phyloP scores from a whole-genome alignment of 2,113 vertebrate species.

The rabbit (Oryctolagus cuniculus) region DNA sequence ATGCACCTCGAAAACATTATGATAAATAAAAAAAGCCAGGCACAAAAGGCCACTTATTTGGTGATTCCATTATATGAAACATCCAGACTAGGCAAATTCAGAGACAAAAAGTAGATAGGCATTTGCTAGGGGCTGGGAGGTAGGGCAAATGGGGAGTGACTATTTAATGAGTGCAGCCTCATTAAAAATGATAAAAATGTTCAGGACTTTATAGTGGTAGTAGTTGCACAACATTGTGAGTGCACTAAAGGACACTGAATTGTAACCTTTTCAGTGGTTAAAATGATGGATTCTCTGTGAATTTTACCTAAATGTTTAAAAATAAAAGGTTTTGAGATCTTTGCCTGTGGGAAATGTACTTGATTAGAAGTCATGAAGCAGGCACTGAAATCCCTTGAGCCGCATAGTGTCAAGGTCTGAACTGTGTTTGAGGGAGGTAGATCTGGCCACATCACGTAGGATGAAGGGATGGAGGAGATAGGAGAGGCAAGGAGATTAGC shows the following conservation, averaged over 20 bases:
- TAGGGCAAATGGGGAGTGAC: not conserved
- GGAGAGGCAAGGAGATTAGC: not conserved
- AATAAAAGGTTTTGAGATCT: not conserved
- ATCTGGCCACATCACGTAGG: not conserved
- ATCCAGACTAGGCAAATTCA: not conserved
- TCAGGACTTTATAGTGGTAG: not conserved
- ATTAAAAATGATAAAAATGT: slow-evolving; percentile 1
- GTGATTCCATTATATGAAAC: not conserved
- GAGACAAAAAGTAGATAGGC: not conserved
- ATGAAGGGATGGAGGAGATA: not conserved
- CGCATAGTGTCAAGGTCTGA: not conserved
- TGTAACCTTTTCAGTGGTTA: not conserved
- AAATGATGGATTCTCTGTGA: slow-evolving; percentile 7
- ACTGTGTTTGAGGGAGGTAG: not conserved
- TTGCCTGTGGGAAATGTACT: slow-evolving; percentile 37
- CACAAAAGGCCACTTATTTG: not conserved
- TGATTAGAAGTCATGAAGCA: slow-evolving; percentile 4
- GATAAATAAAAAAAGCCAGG: not conserved
- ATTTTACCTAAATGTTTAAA: not conserved
- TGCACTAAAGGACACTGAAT: slow-evolving; percentile 11
- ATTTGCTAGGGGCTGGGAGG: not conserved
- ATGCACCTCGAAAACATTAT: not conserved
- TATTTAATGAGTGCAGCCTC: not conserved
- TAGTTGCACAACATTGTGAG: not conserved
- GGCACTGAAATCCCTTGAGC: not conserved